These are phyloP conservation scores for Entomyzon cyanotis DNA, from an alignment of 2,113 vertebrate genomes.

Conservation along the genomic window DNA sequence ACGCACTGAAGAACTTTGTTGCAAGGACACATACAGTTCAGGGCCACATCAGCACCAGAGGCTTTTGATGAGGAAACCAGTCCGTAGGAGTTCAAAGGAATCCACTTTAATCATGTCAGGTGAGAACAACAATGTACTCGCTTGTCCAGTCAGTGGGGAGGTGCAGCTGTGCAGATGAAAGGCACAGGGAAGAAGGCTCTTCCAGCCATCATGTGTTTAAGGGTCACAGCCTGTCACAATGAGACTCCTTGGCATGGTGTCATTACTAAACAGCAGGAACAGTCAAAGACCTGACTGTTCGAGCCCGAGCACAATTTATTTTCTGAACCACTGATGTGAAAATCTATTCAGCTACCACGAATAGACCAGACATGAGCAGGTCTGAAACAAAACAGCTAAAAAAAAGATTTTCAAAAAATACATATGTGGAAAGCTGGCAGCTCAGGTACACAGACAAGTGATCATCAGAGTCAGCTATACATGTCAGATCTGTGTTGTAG, in stretches of 20 bases:
- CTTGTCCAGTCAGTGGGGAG: neutral
- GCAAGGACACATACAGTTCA: neutral
- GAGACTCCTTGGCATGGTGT: neutral
- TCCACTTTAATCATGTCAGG: neutral
- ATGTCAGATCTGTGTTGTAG: fast-evolving
- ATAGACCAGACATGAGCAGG: neutral
- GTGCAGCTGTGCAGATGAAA: neutral
- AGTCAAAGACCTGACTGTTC: neutral
- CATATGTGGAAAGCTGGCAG: neutral
- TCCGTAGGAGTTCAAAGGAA: neutral
- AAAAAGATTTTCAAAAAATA: too few relatives aligned
- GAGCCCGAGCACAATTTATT: neutral
- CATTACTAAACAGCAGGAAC: neutral
- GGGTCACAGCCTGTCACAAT: neutral
- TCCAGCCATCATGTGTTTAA: neutral
- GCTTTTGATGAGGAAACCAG: neutral
- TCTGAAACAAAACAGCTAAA: neutral
- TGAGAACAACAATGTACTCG: neutral
- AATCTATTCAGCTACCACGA: neutral
- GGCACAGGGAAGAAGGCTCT: neutral
- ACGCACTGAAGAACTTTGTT: neutral
- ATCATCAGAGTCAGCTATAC: neutral
- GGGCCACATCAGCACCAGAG: neutral
- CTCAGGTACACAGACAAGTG: neutral
- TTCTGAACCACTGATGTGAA: neutral